Evolutionary conservation across 1,140 invertebrate species (phyloP).

Genomic region (Triops longicaudatus): DNA sequence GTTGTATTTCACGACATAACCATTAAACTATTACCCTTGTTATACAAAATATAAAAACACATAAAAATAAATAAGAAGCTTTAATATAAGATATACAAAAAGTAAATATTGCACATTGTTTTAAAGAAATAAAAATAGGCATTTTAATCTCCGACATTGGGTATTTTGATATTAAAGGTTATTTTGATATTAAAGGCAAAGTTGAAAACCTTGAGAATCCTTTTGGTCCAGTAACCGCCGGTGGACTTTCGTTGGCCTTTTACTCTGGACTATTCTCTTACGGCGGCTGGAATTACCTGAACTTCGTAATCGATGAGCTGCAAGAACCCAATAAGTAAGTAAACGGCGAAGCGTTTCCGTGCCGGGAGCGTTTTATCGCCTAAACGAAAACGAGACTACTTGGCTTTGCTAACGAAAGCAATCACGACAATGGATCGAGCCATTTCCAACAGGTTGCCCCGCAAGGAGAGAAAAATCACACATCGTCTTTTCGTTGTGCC

Average conservation of each 20-base stretch:
- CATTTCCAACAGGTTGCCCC: constrained; percentile 4
- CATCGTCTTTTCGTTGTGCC: constrained; percentile 20
- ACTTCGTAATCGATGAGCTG: constrained; percentile 89
- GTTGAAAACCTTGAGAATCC: constrained; percentile 59
- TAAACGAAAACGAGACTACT: background rate
- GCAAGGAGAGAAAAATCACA: background rate
- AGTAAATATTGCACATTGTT: too few species aligned
- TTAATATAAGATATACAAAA: too few species aligned
- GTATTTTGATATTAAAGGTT: background rate
- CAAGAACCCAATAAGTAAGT: constrained; percentile 83
- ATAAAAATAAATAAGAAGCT: too few species aligned
- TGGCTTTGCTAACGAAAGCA: background rate
- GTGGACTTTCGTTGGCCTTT: constrained; percentile 66
- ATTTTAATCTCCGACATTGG: background rate
- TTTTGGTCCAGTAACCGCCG: constrained; percentile 47
- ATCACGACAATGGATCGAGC: background rate
- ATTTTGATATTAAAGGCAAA: constrained; percentile 47
- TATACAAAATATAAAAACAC: too few species aligned
- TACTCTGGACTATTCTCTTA: constrained; percentile 91
- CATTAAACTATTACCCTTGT: too few species aligned
- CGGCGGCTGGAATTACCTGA: constrained; percentile 88
- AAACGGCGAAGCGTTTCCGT: background rate
- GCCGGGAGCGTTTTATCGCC: background rate
- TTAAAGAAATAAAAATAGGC: too few species aligned
- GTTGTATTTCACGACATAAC: too few species aligned